Evolutionary conservation across 1,140 invertebrate genomes (phyloP).

Genomic region (Tyrophagus putrescentiae): DNA sequence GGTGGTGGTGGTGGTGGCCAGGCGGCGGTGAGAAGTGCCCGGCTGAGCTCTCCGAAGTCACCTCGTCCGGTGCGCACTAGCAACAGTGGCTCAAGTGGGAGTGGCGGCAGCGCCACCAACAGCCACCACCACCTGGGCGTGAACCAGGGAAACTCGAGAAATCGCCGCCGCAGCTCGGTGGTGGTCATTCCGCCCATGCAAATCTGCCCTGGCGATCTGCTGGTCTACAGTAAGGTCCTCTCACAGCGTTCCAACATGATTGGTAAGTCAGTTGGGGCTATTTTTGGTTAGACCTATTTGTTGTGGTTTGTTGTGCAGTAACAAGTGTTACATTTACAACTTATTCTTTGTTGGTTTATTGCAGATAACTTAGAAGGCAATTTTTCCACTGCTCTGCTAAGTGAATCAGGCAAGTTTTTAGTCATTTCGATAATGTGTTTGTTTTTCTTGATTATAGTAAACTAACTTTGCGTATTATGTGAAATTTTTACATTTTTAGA

Average conservation of each 20-base stretch:
- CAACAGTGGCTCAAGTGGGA: background rate
- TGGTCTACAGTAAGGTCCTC: conserved; percentile 41
- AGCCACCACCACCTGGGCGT: conserved; percentile 16
- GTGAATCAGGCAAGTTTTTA: background rate
- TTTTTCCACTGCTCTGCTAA: background rate
- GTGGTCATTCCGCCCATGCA: conserved; percentile 44
- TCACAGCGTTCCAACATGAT: conserved; percentile 36
- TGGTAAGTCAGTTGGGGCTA: conserved; percentile 16
- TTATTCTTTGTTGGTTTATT: background rate
- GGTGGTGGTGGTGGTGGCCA: background rate
- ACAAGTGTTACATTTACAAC: background rate
- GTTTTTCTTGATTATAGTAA: too few relatives aligned
- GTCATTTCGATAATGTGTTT: too few relatives aligned
- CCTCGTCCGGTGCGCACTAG: conserved; percentile 10
- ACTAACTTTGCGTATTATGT: background rate
- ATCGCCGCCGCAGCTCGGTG: conserved; percentile 37
- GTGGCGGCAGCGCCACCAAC: conserved; percentile 1
- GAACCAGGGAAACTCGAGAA: conserved; percentile 22
- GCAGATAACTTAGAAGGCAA: conserved; percentile 30
- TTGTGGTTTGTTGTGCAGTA: background rate
- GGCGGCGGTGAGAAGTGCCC: background rate
- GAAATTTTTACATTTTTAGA: conserved; percentile 27
- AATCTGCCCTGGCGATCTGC: conserved; percentile 41
- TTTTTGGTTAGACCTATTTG: background rate
- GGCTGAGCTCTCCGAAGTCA: background rate